Percentiles rank a stretch among this genome's conserved stretches.
Conservation (phyloP, 2,888 invertebrate genomes). For the Pachydiplax longipennis region DNA sequence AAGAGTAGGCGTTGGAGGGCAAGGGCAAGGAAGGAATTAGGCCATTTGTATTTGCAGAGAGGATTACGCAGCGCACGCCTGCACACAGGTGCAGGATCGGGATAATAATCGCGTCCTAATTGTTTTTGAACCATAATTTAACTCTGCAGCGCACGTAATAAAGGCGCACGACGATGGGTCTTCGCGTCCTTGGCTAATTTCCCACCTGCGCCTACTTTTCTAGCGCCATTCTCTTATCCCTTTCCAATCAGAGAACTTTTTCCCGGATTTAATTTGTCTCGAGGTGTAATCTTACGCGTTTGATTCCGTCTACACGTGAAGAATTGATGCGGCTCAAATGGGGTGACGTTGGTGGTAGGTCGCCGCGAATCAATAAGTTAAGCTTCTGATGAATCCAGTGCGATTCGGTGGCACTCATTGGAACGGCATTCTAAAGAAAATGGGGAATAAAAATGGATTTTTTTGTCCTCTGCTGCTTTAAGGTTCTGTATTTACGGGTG, state of each 20-base stretch:
- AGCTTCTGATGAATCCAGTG: no score
- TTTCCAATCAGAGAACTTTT: background rate
- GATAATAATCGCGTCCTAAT: conserved; percentile 6
- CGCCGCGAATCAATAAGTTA: no score
- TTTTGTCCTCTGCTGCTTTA: no score
- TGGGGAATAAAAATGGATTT: no score
- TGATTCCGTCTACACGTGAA: no score
- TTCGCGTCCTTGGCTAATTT: background rate
- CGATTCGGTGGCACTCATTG: no score
- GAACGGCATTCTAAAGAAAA: no score
- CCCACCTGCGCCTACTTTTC: background rate
- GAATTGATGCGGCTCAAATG: no score
- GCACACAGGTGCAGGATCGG: conserved; percentile 1
- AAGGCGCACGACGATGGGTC: background rate
- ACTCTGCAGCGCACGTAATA: background rate
- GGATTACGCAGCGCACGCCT: background rate
- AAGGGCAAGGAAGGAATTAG: background rate
- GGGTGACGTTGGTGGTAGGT: no score
- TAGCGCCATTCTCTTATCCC: background rate
- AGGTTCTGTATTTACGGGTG: no score
- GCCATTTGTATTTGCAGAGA: conserved; percentile 21
- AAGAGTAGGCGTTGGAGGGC: background rate
- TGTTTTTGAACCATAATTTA: conserved; percentile 13
- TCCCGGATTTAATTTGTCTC: background rate
- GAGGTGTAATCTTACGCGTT: no score